Base-by-base conservation (phyloP, 2,797 vertebrate genomes). In the Tangara arthus region DNA sequence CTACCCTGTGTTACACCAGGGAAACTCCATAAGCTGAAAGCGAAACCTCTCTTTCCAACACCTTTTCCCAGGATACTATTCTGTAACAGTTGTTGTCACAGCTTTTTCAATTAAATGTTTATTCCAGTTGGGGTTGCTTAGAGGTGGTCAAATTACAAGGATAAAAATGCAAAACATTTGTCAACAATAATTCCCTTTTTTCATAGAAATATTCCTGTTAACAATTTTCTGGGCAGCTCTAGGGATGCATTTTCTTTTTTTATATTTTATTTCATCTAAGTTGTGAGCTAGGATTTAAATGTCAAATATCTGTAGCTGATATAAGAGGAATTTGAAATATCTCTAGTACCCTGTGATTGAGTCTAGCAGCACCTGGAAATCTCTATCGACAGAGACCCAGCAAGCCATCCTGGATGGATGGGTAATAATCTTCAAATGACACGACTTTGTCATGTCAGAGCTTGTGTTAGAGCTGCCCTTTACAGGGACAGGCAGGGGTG, bases 321-420 rank as follows among this genome's bases (percentile, higher is more conserved):
- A 50, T 20, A 46, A 69, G 56, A 94, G 55, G 69, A 90, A 53
- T 87, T 78, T 78, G 82, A 81, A 92, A 79, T 82, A 79, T 18
- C 92, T 91, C 84, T 28, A 71, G 76, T 87, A 55, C 39, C 27
- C 52, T 82, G 55, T 81, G 78, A 42, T 8, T 70, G 69, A 89
- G 15, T 83, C 71, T 90, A 46, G 69, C 71, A 94, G 64, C 70
- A 88, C 83, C 65, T 68, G 79, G 75, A 91, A 92, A 66, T 92
- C 78, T 87, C 63, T 92, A 4, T 60, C 0, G 0, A 50, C 32
- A 41, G 82, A 55, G 42, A 70, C 47, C 22, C 55, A 77, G 71
- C 30, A 65, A 87, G 24, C 30, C 34, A 16, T 60, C 46, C 28
- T 75, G 12, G 8, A 10, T 21, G 61, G 71, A 80, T 24, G 44